Base-by-base conservation (phyloP, 2,797 vertebrate genomes). In the Lutjanus argentimaculatus region DNA sequence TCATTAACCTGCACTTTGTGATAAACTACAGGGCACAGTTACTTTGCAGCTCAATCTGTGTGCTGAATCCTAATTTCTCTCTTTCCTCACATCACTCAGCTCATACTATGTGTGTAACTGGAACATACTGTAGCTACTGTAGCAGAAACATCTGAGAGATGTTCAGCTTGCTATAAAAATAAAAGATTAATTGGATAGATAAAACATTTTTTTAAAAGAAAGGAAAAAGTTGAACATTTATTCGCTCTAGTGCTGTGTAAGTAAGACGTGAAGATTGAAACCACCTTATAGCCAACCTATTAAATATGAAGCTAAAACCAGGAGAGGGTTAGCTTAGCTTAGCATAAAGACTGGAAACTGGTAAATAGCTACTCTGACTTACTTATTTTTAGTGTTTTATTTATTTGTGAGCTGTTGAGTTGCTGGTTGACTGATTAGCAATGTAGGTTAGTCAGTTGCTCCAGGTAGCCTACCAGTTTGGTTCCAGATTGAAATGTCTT, bases 41-140 rank as follows among this genome's bases (percentile, higher is more conserved):
- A 58, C 30, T 5, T 21, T 45, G 19, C 42, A 8, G 1, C 12
- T 72, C 22, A 12, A 1, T 17, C 43, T 67, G 65, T 65, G 43
- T 64, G 55, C 69, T 57, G 79, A 77, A 81, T 85, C 42, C 40
- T 57, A 15, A 78, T 64, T 30, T 48, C 45, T 63, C 8, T 13
- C 43, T 49, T 56, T 67, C 19, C 1, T 68, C 21, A 40, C 21
- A 36, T 36, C 30, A 3, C 30, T 36, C 45, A 61, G 36, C 7
- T 57, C 12, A 12, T 17, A 12, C 61, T 17, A 21, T 43, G 1
- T 13, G 0, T 16, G 13, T 19, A 19, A 49, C 15, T 40, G 30
- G 45, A 30, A 58, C 16, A 43, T 1, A 8, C 0, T 14, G 0
- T 10, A 1, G 12, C 14, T 43, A 43, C 42, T 43, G 42, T 30